Evolutionary conservation across 2,113 vertebrate species (phyloP).

Genomic region (Gymnogyps californianus): DNA sequence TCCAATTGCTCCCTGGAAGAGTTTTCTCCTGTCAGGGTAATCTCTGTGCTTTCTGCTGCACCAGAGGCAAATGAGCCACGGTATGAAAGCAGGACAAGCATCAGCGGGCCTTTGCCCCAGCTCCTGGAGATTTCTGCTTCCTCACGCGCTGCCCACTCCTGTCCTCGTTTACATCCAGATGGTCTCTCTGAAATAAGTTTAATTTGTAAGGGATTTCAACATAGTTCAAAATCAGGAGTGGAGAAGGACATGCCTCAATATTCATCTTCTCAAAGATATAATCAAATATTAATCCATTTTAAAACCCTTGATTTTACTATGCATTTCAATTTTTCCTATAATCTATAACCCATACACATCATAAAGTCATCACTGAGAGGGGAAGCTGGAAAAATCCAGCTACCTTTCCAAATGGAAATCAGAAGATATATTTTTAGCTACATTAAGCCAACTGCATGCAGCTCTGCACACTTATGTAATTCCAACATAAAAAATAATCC

Average conservation of each 20-base stretch:
- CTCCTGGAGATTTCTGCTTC: background rate
- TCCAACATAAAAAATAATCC: conserved; percentile 82
- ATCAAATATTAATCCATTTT: conserved; percentile 57
- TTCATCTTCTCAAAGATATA: conserved; percentile 1
- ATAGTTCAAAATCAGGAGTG: background rate
- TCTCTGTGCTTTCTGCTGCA: conserved; percentile 11
- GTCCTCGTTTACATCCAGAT: conserved; percentile 13
- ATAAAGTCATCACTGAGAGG: conserved; percentile 68
- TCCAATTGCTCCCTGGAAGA: rapidly evolving
- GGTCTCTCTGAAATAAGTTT: background rate
- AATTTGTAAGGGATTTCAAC: background rate
- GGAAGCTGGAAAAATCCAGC: conserved; percentile 60
- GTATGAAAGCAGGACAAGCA: conserved; percentile 7
- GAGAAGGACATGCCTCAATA: background rate
- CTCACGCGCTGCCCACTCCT: background rate
- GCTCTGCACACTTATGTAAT: conserved; percentile 75
- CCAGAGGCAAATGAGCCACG: background rate
- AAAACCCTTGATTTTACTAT: conserved; percentile 45
- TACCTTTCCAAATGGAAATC: conserved; percentile 73
- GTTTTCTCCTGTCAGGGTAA: background rate
- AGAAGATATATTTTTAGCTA: conserved; percentile 75
- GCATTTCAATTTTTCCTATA: conserved; percentile 62
- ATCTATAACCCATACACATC: conserved; percentile 62
- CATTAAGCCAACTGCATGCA: conserved; percentile 75
- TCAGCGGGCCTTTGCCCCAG: conserved; percentile 1